Evolutionary conservation across 2,888 invertebrate species (phyloP), one percentile per base, ranked within the genome.

Genomic region (Plebejus argus): DNA sequence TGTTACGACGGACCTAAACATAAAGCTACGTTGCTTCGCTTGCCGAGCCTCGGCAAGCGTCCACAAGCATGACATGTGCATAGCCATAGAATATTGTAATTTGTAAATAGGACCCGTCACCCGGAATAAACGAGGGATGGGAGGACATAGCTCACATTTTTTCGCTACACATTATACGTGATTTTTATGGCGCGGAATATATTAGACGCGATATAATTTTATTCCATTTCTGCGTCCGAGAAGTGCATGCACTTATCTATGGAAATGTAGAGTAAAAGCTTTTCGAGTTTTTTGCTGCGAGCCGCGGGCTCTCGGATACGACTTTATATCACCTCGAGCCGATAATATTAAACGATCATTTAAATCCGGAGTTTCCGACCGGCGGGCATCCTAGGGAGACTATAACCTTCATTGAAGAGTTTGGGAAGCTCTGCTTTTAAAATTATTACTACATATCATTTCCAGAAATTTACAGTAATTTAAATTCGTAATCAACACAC

Each of bases 241-340:
- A 61, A 20, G 61, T 61, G 61, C 61, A 61, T 61, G 23, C 61
- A 61, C 61, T 61, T 23, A 23, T 61, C 23, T 61, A 61, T 61
- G 61, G 23, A 61, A 61, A 61, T 61, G 61, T 61, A 61, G 61
- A 61, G 23, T 61, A 61, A 61, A 61, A 61, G 61, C 61, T 61
- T 61, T 61, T 61, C 20, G 20, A 20, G 61, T 10, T 61, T 58
- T 61, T 23, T 20, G 61, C 61, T 58, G 58, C 20, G 58, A 58
- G 61, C 61, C 10, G 61, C 61, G 61, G 61, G 61, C 12, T 23
- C 10, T 3, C 61, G 12, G 23, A 23, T 4, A 20, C 58, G 58
- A 58, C 58, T 58, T 20, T 58, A 58, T 58, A 20, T 20, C n/a
- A 10, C 12, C 61, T 8, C 23, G 23, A 61, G 20, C 23, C 61